Evolutionary conservation across 92 coral and sea anemone species (phyloP).

Genomic region (Phymanthus crucifer): DNA sequence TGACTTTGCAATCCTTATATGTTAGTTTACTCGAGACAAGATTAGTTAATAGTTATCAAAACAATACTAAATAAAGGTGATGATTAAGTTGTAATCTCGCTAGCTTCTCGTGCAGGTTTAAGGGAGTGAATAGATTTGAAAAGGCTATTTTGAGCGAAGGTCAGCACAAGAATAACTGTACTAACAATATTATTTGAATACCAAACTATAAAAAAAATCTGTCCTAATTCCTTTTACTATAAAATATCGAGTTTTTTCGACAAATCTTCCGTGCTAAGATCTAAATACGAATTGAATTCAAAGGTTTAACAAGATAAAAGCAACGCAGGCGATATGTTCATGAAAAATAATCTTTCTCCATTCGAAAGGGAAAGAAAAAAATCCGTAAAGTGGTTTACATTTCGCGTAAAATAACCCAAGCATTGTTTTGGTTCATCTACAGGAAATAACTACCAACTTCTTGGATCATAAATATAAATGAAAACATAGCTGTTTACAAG

Average conservation of each 20-base stretch:
- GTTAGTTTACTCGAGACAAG: neutral
- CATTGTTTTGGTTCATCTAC: neutral
- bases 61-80: neutral
- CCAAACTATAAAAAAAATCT: neutral
- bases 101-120: neutral
- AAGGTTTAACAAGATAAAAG: neutral
- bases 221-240: neutral
- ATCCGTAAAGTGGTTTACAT: neutral
- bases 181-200: neutral
- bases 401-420: neutral
- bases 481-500: neutral
- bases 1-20: no score
- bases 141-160: neutral
- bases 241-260: neutral
- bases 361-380: constrained; percentile 1
- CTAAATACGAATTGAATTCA: neutral
- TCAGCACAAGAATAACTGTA: neutral
- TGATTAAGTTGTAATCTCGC: neutral
- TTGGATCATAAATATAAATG: neutral
- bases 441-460: constrained; percentile 5
- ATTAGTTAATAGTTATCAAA: constrained; percentile 3
- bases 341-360: neutral
- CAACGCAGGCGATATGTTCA: neutral
- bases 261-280: neutral
- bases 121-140: neutral